Evolutionary conservation across 2,888 invertebrate genomes (phyloP).

Genomic region (Heliconius hortense): DNA sequence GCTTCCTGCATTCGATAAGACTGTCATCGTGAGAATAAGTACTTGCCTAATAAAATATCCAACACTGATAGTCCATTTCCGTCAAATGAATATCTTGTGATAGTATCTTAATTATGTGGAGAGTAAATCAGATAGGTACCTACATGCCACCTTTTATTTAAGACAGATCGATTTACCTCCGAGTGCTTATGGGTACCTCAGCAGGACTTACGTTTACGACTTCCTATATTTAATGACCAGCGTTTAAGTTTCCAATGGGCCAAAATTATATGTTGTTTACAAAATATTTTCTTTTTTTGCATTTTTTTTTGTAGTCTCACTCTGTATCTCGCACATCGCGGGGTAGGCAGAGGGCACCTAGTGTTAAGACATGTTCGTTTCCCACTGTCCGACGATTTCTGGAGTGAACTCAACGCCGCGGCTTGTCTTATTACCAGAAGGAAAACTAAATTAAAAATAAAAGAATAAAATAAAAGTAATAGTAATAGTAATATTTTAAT

Average conservation of each 20-base stretch:
- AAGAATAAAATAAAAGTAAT: no score
- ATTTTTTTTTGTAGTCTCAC: no score
- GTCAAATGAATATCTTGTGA: slow-evolving; percentile 4
- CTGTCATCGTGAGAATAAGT: slow-evolving; percentile 18
- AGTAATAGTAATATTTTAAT: no score
- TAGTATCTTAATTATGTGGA: slow-evolving; percentile 17
- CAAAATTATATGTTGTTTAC: slow-evolving; percentile 4
- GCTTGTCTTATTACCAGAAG: no score
- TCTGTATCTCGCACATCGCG: no score
- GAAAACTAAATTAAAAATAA: no score
- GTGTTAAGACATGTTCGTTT: no score
- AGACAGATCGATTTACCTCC: neutral
- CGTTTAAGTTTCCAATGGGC: neutral
- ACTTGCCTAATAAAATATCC: neutral
- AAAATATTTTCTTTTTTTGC: no score
- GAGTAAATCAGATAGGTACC: slow-evolving; percentile 13
- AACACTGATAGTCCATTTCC: slow-evolving; percentile 8
- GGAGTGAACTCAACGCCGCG: no score
- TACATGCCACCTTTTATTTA: slow-evolving; percentile 10
- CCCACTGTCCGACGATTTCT: no score
- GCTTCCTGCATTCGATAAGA: slow-evolving; percentile 18
- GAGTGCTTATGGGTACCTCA: neutral
- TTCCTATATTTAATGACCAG: neutral
- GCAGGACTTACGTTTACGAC: neutral
- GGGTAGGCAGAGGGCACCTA: no score